Percentiles rank a stretch among this genome's conserved stretches.
Evolutionary conservation across 2,113 vertebrate genomes (phyloP).

Genomic region (Chaenocephalus aceratus): DNA sequence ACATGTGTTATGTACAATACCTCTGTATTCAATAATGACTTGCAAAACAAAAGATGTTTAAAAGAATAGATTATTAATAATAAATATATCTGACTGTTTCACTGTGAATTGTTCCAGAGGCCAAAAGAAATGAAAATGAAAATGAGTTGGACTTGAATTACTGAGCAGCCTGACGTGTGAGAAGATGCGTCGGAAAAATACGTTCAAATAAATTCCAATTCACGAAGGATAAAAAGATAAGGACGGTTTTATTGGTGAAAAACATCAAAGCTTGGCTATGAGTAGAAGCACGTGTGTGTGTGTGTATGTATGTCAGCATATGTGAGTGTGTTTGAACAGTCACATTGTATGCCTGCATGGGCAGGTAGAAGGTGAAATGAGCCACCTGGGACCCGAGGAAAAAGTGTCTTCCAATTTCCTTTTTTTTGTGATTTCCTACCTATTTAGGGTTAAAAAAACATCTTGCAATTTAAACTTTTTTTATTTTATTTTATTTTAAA

Average conservation of each 20-base stretch:
- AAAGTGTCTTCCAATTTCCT: too few species aligned
- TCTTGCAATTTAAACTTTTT: too few species aligned
- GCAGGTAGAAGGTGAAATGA: constrained; percentile 19
- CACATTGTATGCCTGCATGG: background rate
- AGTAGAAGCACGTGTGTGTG: background rate
- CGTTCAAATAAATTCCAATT: background rate
- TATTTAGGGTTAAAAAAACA: too few species aligned
- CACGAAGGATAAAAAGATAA: background rate
- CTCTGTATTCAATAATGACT: background rate
- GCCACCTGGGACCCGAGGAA: background rate
- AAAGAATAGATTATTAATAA: background rate
- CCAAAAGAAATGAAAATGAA: background rate
- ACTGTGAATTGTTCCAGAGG: background rate
- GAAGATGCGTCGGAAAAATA: background rate
- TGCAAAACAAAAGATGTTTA: background rate
- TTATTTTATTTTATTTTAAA: too few species aligned
- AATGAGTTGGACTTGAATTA: background rate
- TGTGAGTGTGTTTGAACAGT: background rate
- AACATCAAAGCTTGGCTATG: background rate
- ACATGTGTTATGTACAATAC: background rate
- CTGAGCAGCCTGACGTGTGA: background rate
- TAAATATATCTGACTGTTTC: background rate
- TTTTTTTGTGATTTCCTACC: too few species aligned
- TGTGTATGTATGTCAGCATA: background rate
- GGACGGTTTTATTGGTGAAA: background rate